Percentiles rank a stretch among this genome's conserved stretches.
Evolutionary conservation across 2,113 vertebrate genomes (phyloP).

Genomic region (Anarhynchus alexandrinus): DNA sequence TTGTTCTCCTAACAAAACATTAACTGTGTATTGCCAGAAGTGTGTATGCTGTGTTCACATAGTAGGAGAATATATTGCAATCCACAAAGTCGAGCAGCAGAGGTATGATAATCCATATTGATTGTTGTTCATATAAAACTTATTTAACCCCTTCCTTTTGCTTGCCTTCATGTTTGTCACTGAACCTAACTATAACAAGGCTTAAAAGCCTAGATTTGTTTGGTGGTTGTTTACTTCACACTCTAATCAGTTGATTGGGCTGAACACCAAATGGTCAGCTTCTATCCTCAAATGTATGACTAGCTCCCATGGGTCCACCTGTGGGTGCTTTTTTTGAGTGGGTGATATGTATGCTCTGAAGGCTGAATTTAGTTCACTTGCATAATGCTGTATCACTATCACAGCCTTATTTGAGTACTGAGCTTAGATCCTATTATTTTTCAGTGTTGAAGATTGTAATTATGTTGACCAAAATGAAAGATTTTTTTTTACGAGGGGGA

Average conservation of each 20-base stretch:
- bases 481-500: neutral
- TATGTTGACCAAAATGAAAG: neutral
- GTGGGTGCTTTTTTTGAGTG: neutral
- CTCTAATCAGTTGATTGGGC: neutral
- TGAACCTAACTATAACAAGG: neutral
- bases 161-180: neutral
- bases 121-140: neutral
- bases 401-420: neutral
- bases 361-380: neutral
- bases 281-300: neutral
- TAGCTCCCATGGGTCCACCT: neutral
- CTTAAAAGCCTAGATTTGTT: neutral
- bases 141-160: neutral
- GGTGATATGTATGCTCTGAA: neutral
- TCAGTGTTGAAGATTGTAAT: neutral
- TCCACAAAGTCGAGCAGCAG: neutral
- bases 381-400: neutral
- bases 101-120: neutral
- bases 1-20: neutral
- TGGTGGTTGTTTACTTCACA: neutral
- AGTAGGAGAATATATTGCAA: neutral
- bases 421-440: neutral
- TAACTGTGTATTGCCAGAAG: neutral
- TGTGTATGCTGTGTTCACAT: neutral
- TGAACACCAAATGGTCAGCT: neutral